These are phyloP conservation scores for Gila orcuttii DNA, from an alignment of 2,113 vertebrate species.

Conservation along the genomic window DNA sequence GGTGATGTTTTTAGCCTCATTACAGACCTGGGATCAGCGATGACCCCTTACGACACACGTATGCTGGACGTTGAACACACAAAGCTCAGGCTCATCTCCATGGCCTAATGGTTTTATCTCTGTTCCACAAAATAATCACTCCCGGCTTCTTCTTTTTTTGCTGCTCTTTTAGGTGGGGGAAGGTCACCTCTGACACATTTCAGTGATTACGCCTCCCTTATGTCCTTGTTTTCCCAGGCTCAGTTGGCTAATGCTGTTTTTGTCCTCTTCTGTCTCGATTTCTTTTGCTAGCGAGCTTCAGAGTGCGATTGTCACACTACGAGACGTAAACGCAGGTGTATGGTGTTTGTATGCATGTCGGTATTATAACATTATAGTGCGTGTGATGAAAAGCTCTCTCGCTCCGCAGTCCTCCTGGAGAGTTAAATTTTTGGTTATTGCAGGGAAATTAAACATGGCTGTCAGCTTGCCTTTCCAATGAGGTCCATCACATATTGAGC, in stretches of 20 bases:
- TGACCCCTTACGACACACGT: not conserved
- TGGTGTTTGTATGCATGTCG: not conserved
- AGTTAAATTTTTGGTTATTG: constrained; percentile 69
- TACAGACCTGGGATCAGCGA: constrained; percentile 32
- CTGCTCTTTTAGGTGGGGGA: not conserved
- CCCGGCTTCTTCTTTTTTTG: not conserved
- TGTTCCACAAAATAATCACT: constrained; percentile 38
- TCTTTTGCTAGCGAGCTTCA: not conserved
- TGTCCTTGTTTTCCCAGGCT: constrained; percentile 11
- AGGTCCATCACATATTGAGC: constrained; percentile 66
- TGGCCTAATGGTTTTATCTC: constrained; percentile 40
- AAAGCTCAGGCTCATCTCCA: constrained; percentile 12
- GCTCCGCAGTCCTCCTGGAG: constrained; percentile 53
- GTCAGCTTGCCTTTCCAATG: constrained; percentile 66
- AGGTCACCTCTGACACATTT: constrained; percentile 33
- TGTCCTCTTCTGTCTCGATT: not conserved
- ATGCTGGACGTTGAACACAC: constrained; percentile 14
- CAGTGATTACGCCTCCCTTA: constrained; percentile 24
- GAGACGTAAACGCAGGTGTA: not conserved
- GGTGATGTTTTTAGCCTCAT: constrained; percentile 50
- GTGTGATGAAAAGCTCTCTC: constrained; percentile 64
- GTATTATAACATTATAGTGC: constrained; percentile 23
- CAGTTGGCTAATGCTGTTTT: constrained; percentile 6
- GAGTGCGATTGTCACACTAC: not conserved
- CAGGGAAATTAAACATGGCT: constrained; percentile 69